A percentile compares a stretch with the other conserved stretches of the same genome.
phyloP scores from a whole-genome alignment of 2,888 invertebrate genomes.

The Drosophila paramelanica region DNA sequence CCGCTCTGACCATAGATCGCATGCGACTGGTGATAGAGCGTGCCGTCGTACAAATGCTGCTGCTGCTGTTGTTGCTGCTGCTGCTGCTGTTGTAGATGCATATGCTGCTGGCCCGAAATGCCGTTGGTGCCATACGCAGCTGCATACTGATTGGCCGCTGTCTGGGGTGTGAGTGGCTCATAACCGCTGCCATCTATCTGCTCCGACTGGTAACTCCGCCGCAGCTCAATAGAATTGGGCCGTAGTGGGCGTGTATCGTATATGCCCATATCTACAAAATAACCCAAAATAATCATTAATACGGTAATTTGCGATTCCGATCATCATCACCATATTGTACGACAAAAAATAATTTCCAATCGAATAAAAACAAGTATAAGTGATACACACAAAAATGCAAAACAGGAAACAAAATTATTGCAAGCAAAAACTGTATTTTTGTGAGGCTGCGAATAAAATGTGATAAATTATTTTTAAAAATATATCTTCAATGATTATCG shows the following conservation, averaged over 20 bases:
- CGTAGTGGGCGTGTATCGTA: slow-evolving; percentile 89
- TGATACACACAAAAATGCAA: slow-evolving; percentile 40
- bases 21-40: slow-evolving; percentile 83
- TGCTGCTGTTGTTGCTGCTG: slow-evolving; percentile 50
- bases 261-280: slow-evolving; percentile 86
- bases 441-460: slow-evolving; percentile 23
- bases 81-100: slow-evolving; percentile 43
- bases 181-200: slow-evolving; percentile 82
- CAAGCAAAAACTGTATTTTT: slow-evolving; percentile 39
- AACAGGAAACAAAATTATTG: slow-evolving; percentile 32
- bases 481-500: slow-evolving; percentile 16
- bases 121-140: slow-evolving; percentile 74
- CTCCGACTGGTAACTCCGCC: slow-evolving; percentile 84
- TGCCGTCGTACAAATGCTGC: slow-evolving; percentile 83
- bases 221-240: slow-evolving; percentile 94
- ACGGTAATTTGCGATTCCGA: background rate
- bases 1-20: slow-evolving; percentile 82
- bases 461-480: slow-evolving; percentile 11
- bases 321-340: slow-evolving; percentile 7
- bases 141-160: slow-evolving; percentile 67
- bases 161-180: slow-evolving; percentile 82
- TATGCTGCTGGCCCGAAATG: slow-evolving; percentile 46
- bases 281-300: slow-evolving; percentile 5
- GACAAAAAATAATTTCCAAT: slow-evolving; percentile 29
- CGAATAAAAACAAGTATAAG: slow-evolving; percentile 16